Conservation (phyloP, 2,888 invertebrate genomes). For the Hydraecia micacea region DNA sequence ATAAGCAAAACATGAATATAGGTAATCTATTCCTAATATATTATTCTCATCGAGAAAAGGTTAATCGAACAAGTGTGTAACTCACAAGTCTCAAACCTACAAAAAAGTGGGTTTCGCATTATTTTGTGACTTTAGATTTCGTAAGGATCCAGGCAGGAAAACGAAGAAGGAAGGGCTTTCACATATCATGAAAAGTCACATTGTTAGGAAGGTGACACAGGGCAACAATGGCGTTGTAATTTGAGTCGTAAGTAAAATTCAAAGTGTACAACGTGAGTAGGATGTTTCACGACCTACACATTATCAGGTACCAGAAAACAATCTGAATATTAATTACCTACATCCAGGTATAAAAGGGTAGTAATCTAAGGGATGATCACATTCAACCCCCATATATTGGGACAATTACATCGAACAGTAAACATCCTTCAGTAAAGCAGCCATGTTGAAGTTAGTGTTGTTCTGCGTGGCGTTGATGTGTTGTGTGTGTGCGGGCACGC, state of each 20-base stretch:
- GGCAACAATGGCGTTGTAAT: not conserved
- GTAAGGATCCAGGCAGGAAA: too few relatives aligned
- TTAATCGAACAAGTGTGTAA: too few relatives aligned
- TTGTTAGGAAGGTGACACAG: too few relatives aligned
- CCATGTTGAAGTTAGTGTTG: constrained; percentile 46
- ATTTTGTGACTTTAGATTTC: too few relatives aligned
- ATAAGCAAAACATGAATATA: too few relatives aligned
- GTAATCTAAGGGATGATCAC: constrained; percentile 10
- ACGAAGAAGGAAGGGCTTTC: not conserved
- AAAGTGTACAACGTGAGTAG: not conserved
- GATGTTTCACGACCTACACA: not conserved
- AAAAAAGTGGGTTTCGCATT: too few relatives aligned
- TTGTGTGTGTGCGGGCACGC: constrained; percentile 13
- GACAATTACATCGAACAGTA: constrained; percentile 12
- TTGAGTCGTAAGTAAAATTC: not conserved
- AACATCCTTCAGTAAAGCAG: not conserved
- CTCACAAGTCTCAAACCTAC: too few relatives aligned
- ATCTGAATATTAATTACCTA: not conserved
- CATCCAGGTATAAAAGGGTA: constrained; percentile 37
- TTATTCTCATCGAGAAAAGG: too few relatives aligned
- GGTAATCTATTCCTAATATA: too few relatives aligned
- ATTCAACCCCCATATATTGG: constrained; percentile 38
- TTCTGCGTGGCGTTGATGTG: constrained; percentile 20
- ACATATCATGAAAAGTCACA: not conserved
- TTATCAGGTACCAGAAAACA: not conserved